Evolutionary conservation across 2,888 invertebrate genomes (phyloP), one percentile per base, ranked within the genome.

Genomic region (Lasioglossum malachurum): DNA sequence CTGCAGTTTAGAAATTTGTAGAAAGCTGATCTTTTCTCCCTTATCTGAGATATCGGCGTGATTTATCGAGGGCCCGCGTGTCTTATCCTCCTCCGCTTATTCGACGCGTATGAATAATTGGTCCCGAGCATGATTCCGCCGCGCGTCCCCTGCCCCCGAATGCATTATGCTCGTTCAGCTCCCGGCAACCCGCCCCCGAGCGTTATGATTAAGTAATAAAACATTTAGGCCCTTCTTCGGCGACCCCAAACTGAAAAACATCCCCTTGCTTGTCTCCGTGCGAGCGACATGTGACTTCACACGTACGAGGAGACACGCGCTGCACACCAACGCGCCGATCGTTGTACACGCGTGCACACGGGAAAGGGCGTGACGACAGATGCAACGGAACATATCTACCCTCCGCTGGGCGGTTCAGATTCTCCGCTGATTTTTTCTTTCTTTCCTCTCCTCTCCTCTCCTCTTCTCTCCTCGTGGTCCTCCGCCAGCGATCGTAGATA

Each of bases 121-220:
- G 84, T 57, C 73, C 86, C 82, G 78, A 88, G 86, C 89, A 90
- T 89, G 88, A 92, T 90, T 88, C 84, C 71, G 67, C 41, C 71
- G 80, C 35, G 80, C 87, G 53, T 53, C 53, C 83, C 86, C 90
- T 84, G 87, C 84, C 89, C 86, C 89, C 85, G 64, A 74, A 75
- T 76, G 88, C 87, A 91, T 93, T 91, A 90, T 89, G 85, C 71
- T 60, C 77, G 75, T 85, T 82, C 38, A 16, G 46, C 71, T 78
- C 86, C 82, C 46, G 69, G 38, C 78, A 82, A 80, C 86, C 88
- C 91, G 84, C 90, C 88, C 89, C 89, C 84, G 90, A 88, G 93
- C 93, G 93, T 94, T 94, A 94, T 94, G 95, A 95, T 95, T 95
- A 94, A 95, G 95, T 94, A 95, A 95, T 95, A 95, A 95, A 95